Base-by-base conservation (phyloP, 2,113 vertebrate species). In the Tetraodon nigroviridis region DNA sequence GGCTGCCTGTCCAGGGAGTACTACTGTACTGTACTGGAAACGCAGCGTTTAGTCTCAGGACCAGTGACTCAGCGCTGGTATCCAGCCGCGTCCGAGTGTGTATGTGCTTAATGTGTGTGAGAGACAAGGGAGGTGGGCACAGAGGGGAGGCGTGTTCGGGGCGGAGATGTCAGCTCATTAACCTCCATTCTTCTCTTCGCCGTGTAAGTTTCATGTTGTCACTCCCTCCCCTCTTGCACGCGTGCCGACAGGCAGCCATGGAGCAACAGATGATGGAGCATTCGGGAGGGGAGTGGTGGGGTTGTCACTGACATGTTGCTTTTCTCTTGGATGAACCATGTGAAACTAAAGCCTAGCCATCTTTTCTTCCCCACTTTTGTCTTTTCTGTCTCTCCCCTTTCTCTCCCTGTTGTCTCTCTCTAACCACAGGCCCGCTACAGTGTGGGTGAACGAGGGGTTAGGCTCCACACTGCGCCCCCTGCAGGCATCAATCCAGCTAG, bases 401-500 rank as follows among this genome's bases (percentile, higher is more conserved):
- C 48, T 75, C 68, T 73, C 52, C 62, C 60, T 27, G 52, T 60
- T 81, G 47, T 84, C 69, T 87, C 53, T 83, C 76, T 84, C 75
- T 86, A 73, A 86, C 80, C 86, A 87, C 89, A 90, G 87, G 87
- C 80, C 83, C 85, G 84, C 77, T 89, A 88, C 87, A 84, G 78
- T 84, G 83, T 85, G 69, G 86, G 78, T 73, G 86, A 87, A 75
- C 81, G 86, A 80, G 85, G 79, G 58, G 83, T 89, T 81, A 88
- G 86, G 78, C 85, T 90, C 67, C 84, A 87, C 80, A 75, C 84
- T 83, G 78, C 85, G 66, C 79, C 75, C 76, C 75, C 80, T 49
- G 68, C 78, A 73, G 87, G 80, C 84, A 81, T 85, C 87, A 86
- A 71, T 80, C 82, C 86, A 73, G 75, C 84, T 86, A 84, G 87